A percentile compares a stretch with the other conserved stretches of the same genome.
phyloP scores from a whole-genome alignment of 2,888 invertebrate genomes.

The Leptinotarsa tumamoca region DNA sequence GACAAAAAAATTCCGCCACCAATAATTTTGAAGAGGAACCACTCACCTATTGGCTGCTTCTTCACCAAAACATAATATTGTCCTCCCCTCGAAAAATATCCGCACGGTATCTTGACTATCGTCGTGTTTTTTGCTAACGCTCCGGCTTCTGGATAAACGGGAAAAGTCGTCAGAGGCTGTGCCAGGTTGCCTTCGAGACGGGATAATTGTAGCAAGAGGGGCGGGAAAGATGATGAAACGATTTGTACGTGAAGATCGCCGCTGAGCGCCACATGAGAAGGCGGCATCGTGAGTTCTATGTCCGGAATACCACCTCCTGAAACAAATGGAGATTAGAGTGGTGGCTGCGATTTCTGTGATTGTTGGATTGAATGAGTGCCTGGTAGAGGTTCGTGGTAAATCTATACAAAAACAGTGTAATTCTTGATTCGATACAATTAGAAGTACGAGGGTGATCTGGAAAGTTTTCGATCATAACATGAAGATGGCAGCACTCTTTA shows the following conservation, averaged over 20 bases:
- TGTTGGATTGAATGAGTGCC: background rate
- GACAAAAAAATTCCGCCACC: too few relatives aligned
- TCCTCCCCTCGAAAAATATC: constrained; percentile 80
- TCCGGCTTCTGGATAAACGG: constrained; percentile 63
- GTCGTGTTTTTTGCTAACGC: constrained; percentile 62
- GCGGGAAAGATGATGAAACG: constrained; percentile 65
- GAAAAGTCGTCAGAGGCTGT: constrained; percentile 61
- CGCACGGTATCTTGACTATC: constrained; percentile 72
- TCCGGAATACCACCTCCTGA: constrained; percentile 62
- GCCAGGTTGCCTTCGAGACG: constrained; percentile 64
- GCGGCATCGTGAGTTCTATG: constrained; percentile 70
- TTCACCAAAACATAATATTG: constrained; percentile 71
- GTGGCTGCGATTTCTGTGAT: background rate
- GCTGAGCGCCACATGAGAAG: constrained; percentile 81
- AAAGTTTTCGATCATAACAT: too few relatives aligned
- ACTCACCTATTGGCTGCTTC: constrained; percentile 56
- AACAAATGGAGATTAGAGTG: constrained; percentile 43
- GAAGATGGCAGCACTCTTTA: too few relatives aligned
- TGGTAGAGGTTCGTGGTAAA: background rate
- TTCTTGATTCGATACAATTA: too few relatives aligned
- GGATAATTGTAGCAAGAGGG: constrained; percentile 65
- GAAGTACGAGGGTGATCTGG: too few relatives aligned
- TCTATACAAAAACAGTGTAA: too few relatives aligned
- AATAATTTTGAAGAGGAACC: too few relatives aligned
- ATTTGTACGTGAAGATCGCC: constrained; percentile 83